Percentiles rank a stretch among this genome's conserved stretches.
Evolutionary conservation across 2,888 invertebrate species (phyloP).

Genomic region (Phasia obesa): DNA sequence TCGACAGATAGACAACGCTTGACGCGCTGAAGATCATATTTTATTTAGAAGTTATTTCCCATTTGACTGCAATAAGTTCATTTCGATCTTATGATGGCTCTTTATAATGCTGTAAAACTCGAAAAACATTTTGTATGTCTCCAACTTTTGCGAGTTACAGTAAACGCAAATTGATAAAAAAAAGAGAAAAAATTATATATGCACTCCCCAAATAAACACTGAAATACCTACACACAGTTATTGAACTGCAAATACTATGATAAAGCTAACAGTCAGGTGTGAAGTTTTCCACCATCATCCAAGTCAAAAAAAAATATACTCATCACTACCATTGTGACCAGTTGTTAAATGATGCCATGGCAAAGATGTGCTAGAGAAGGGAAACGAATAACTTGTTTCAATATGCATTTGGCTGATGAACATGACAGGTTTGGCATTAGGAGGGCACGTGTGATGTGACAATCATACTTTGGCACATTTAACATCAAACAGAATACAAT

Average conservation of each 20-base stretch:
- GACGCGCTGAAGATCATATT: too few species aligned
- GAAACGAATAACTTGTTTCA: not conserved
- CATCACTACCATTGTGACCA: slow-evolving; percentile 10
- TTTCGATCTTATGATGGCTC: too few species aligned
- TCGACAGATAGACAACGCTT: too few species aligned
- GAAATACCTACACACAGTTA: too few species aligned
- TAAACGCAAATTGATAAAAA: too few species aligned
- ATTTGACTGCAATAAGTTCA: too few species aligned
- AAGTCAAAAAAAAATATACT: not conserved
- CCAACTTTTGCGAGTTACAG: too few species aligned
- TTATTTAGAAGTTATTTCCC: too few species aligned
- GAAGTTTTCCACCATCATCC: not conserved
- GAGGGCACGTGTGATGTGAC: slow-evolving; percentile 59
- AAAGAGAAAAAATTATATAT: too few species aligned
- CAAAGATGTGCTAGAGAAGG: not conserved
- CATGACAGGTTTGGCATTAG: slow-evolving; percentile 57
- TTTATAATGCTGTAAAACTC: too few species aligned
- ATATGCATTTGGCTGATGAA: slow-evolving; percentile 40
- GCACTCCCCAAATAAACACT: too few species aligned
- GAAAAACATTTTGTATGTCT: too few species aligned
- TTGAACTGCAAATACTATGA: not conserved
- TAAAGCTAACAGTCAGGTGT: not conserved
- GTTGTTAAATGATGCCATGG: not conserved
- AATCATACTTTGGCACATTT: slow-evolving; percentile 59
- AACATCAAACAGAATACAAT: slow-evolving; percentile 68